Base-by-base conservation (phyloP, 2,888 invertebrate species). In the Callyntrura guangdongensis region DNA sequence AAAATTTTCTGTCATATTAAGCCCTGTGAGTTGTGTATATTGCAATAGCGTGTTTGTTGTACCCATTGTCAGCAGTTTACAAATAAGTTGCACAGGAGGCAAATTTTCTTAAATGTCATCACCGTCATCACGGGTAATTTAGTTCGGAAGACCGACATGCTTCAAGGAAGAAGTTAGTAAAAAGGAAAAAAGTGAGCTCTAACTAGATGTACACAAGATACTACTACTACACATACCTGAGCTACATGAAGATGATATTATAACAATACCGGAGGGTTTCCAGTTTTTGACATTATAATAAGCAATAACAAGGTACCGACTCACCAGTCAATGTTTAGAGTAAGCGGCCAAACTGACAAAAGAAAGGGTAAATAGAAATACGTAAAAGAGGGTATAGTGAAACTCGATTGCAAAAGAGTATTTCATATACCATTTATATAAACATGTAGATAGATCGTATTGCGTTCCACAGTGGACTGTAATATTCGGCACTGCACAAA, bases 51-150 rank as follows among this genome's bases (percentile, higher is more conserved):
- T 59, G 59, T 64, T 25, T 53, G 61, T 25, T 53, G 61, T 61
- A 61, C 17, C 2, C 61, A 61, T 8, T 61, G 20, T 20, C n/a
- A 61, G 6, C 8, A 17, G 20, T 61, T n/a, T 20, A 61, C n/a
- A 61, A 61, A 36, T 69, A 53, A 53, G 12, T 53, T 53, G 14
- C 0, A 72, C 45, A 81, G 9, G 59, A 22, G 59, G 27, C 27
- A 83, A 67, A 67, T 69, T 88, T 88, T 91, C 92, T 91, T 93
- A 93, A 93, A 93, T 93, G 93, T 93, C 93, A 93, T 92, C 92
- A 93, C 92, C 93, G 93, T 93, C 93, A 93, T 92, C 93, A 93
- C 92, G 93, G 92, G 93, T 91, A 92, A 93, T 93, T 93, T 93
- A 91, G 91, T 79, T 84, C 91, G 91, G 91, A 89, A 91, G 86